These are phyloP conservation scores for Nycticebus coucang DNA, from an alignment of 2,113 vertebrate species.

Conservation along the genomic window DNA sequence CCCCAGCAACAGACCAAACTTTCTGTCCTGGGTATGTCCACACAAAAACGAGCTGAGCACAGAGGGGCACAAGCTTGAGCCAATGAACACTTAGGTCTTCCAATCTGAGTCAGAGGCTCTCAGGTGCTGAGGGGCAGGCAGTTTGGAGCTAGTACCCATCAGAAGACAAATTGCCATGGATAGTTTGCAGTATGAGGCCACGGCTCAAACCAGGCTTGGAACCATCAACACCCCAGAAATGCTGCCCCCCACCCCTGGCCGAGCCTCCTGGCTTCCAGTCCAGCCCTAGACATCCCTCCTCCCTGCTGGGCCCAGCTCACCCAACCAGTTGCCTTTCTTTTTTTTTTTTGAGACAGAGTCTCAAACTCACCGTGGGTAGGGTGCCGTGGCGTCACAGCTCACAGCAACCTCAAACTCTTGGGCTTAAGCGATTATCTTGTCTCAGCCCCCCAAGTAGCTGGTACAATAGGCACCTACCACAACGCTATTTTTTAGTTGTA, in stretches of 20 bases:
- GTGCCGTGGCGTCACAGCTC: too few species aligned
- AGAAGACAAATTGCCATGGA: neutral
- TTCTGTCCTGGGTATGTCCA: neutral
- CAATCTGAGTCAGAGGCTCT: too few species aligned
- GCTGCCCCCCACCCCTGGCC: too few species aligned
- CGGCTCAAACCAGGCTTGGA: accelerated
- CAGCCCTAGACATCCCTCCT: neutral
- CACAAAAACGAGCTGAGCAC: neutral
- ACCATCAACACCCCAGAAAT: accelerated
- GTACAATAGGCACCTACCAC: neutral
- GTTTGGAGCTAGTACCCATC: neutral
- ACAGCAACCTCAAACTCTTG: too few species aligned
- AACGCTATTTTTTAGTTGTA: neutral
- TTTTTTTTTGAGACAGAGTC: too few species aligned
- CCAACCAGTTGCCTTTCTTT: too few species aligned
- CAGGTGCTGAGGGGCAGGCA: neutral
- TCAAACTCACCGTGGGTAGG: too few species aligned
- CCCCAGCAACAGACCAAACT: neutral
- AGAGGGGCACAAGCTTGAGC: neutral
- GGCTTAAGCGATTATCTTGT: too few species aligned
- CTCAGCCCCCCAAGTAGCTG: neutral
- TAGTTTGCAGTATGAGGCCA: neutral
- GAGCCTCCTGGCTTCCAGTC: neutral
- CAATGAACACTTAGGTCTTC: neutral
- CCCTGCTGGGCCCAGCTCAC: accelerated